Evolutionary conservation across 2,797 vertebrate genomes (phyloP).

Genomic region (Poeciliopsis gracilis): DNA sequence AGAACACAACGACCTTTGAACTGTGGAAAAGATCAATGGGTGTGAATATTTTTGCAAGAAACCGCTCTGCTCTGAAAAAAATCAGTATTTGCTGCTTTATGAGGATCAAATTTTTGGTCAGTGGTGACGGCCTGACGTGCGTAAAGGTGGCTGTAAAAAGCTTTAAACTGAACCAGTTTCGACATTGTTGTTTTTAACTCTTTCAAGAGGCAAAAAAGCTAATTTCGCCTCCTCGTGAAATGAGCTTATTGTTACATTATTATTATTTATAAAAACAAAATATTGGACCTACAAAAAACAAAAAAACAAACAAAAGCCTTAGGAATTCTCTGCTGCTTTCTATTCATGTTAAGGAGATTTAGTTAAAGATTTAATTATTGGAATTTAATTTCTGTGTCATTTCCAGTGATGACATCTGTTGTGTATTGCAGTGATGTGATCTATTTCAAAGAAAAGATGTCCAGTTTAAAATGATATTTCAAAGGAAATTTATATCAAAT

Average conservation of each 20-base stretch:
- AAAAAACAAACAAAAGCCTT: neutral
- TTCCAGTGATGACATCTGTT: neutral
- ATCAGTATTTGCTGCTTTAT: neutral
- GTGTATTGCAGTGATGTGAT: neutral
- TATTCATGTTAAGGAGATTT: neutral
- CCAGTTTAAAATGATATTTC: slow-evolving; percentile 14
- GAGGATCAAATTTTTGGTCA: neutral
- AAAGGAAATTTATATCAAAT: slow-evolving; percentile 15
- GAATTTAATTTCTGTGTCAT: neutral
- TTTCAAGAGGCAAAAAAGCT: neutral
- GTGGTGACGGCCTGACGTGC: neutral
- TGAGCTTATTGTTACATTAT: too few species aligned
- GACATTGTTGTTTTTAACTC: neutral
- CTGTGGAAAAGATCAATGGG: neutral
- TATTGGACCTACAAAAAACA: neutral
- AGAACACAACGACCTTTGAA: neutral
- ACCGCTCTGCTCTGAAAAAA: neutral
- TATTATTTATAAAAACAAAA: neutral
- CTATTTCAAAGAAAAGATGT: slow-evolving; percentile 6
- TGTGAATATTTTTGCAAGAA: neutral
- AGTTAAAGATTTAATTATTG: neutral
- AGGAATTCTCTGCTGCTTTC: neutral
- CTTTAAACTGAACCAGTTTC: neutral
- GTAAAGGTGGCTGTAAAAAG: neutral
- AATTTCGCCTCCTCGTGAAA: neutral